Percentiles rank a stretch among this genome's conserved stretches.
Evolutionary conservation across 2,797 vertebrate species (phyloP).

Genomic region (Emys orbicularis): DNA sequence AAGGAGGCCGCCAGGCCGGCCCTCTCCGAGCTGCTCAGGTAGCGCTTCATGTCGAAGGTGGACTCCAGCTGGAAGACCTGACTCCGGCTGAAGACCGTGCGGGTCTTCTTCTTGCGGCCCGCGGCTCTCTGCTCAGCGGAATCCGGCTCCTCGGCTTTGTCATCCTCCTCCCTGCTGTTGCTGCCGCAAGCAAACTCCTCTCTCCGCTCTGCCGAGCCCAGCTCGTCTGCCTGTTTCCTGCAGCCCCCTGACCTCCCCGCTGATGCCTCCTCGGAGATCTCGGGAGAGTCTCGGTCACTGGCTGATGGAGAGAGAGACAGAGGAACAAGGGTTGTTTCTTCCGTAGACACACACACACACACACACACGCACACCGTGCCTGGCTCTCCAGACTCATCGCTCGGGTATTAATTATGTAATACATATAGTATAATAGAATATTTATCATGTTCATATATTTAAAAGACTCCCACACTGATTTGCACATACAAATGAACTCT

Average conservation of each 20-base stretch:
- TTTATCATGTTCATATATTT: background rate
- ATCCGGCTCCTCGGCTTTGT: slow-evolving; percentile 55
- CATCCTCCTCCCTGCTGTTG: slow-evolving; percentile 43
- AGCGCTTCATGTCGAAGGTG: slow-evolving; percentile 93
- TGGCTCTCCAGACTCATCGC: background rate
- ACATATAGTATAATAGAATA: background rate
- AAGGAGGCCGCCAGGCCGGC: slow-evolving; percentile 90
- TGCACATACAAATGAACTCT: background rate
- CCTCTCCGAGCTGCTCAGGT: slow-evolving; percentile 91
- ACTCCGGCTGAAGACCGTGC: slow-evolving; percentile 91
- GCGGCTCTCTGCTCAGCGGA: slow-evolving; percentile 49
- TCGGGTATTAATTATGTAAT: background rate
- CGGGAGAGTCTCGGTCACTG: slow-evolving; percentile 89
- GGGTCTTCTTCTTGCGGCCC: slow-evolving; percentile 91
- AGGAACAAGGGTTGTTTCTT: background rate
- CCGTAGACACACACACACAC: background rate
- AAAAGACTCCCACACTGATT: background rate
- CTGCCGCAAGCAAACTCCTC: slow-evolving; percentile 16
- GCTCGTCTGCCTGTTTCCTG: slow-evolving; percentile 65
- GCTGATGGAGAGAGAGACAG: slow-evolving; percentile 69
- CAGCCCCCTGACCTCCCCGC: slow-evolving; percentile 71
- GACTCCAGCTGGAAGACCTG: slow-evolving; percentile 96
- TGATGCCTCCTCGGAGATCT: slow-evolving; percentile 84
- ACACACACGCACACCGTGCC: background rate
- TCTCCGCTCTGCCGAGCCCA: slow-evolving; percentile 36